Evolutionary conservation across 2,888 invertebrate genomes (phyloP).

Genomic region (Micoletzkya japonica): DNA sequence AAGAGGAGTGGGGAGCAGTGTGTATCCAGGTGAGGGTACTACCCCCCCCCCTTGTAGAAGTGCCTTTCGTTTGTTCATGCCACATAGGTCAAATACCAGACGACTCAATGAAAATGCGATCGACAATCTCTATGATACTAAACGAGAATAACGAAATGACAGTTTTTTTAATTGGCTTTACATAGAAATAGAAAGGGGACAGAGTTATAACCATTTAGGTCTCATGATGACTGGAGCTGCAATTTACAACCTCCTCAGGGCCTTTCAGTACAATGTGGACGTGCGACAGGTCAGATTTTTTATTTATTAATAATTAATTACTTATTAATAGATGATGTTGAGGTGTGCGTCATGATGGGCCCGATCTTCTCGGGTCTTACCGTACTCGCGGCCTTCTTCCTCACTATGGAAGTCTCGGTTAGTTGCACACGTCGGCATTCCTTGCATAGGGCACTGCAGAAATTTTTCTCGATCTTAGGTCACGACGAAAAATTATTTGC

Average conservation of each 20-base stretch:
- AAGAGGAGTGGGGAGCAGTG: conserved; percentile 87
- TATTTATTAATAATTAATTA: neutral
- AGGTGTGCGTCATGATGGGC: conserved; percentile 90
- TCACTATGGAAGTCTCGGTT: conserved; percentile 93
- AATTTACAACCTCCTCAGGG: conserved; percentile 81
- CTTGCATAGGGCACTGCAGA: too few species aligned
- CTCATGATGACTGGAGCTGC: conserved; percentile 92
- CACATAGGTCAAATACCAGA: neutral
- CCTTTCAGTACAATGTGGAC: conserved; percentile 85
- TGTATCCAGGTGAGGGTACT: conserved; percentile 75
- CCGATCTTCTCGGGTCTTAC: conserved; percentile 93
- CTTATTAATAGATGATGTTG: neutral
- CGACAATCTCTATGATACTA: neutral
- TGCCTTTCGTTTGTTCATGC: neutral
- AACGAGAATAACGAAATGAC: neutral
- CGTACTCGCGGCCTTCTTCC: conserved; percentile 87
- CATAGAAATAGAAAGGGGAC: too few species aligned
- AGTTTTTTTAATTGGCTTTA: neutral
- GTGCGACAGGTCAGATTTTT: conserved; percentile 76
- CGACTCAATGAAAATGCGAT: neutral
- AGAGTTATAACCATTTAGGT: conserved; percentile 65
- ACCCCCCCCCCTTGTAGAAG: neutral
- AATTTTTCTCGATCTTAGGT: too few species aligned
- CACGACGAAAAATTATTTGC: too few species aligned
- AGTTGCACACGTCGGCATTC: too few species aligned